These are phyloP conservation scores for Lethocerus indicus DNA, from an alignment of 1,140 invertebrate genomes.

Conservation along the genomic window DNA sequence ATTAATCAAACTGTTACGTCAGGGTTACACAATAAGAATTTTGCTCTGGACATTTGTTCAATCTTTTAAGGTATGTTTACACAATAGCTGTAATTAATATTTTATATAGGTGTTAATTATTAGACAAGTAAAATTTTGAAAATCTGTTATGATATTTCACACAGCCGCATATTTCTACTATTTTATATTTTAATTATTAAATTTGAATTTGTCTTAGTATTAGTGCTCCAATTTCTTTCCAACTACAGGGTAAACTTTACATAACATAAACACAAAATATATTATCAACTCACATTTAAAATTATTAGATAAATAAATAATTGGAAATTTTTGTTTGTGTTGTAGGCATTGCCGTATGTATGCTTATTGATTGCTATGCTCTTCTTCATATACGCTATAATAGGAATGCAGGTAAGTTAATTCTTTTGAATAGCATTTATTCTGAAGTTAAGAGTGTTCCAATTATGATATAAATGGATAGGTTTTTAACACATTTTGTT, in stretches of 20 bases:
- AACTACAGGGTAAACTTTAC: neutral
- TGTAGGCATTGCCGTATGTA: conserved; percentile 93
- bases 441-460: no score
- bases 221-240: no score
- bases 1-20: conserved; percentile 94
- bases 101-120: neutral
- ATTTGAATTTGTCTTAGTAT: no score
- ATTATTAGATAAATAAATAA: neutral
- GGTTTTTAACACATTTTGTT: no score
- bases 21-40: conserved; percentile 99
- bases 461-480: no score
- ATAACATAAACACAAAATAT: conserved; percentile 3
- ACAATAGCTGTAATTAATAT: neutral
- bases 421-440: no score
- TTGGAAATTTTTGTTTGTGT: conserved; percentile 16
- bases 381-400: conserved; percentile 99
- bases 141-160: no score
- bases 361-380: conserved; percentile 99
- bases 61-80: conserved; percentile 76
- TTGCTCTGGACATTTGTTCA: conserved; percentile 99
- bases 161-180: neutral
- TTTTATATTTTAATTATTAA: neutral
- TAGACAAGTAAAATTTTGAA: no score
- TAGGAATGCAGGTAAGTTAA: conserved; percentile 99
- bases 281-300: neutral